Evolutionary conservation across 1,140 invertebrate species (phyloP), one percentile per base, ranked within the genome.

Genomic region (Prorops nasuta): DNA sequence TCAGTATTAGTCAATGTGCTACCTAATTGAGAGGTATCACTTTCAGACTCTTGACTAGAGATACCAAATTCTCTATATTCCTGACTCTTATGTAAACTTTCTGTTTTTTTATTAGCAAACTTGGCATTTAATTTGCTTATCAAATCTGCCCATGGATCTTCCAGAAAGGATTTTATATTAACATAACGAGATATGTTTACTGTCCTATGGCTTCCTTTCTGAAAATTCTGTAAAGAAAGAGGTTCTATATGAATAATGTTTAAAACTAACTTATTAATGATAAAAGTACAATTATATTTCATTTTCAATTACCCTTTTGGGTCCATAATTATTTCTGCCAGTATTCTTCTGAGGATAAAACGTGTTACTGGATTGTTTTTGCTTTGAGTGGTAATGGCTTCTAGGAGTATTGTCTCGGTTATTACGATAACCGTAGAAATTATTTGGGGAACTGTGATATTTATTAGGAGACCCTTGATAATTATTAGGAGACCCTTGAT

Each of bases 71-170:
- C 21, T 8, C 39, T 37, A 32, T 14, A 0, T 2, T 9, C 36
- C 31, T 58, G 28, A 3, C 31, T 24, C 16, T 14, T 22, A n/a
- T 35, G 35, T 9, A 16, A 16, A 14, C 19, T 40, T 36, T 28
- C 35, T 0, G 21, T 38, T 31, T 51, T 17, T 40, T 48, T 20
- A 1, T 22, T 37, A 8, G 24, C 10, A 28, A 28, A 28, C 24
- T 20, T 46, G 16, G 36, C 15, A 21, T 28, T 22, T 14, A 56
- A 46, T 12, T 63, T 56, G 21, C 47, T 36, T 6, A 45, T 34
- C 35, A 71, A 44, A 20, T 67, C 48, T 34, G 46, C 46, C 68
- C 68, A 71, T 7, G 68, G 68, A 56, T 71, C 65, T 43, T 69
- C 66, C 12, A 69, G 53, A 38, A 63, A 61, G 3, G 62, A 67